These are phyloP conservation scores for Mayetiola destructor DNA, from an alignment of 2,888 invertebrate genomes.

Conservation along the genomic window DNA sequence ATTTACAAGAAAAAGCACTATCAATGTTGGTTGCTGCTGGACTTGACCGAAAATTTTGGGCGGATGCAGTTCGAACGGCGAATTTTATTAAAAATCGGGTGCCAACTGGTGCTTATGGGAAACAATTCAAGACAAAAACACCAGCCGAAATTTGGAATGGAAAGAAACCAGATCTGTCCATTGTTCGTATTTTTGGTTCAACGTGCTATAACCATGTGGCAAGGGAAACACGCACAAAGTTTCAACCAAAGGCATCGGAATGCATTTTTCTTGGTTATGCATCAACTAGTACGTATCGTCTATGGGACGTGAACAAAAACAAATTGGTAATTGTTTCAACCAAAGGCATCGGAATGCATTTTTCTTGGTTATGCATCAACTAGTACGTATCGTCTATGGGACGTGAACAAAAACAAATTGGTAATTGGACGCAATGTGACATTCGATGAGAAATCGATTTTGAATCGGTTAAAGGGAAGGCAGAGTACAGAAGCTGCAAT, in stretches of 20 bases:
- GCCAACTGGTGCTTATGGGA: constrained; percentile 7
- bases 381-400: constrained; percentile 7
- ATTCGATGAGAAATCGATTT: constrained; percentile 5
- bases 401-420: not conserved
- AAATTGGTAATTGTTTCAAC: no score
- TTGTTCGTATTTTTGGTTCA: constrained; percentile 5
- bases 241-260: not conserved
- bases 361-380: constrained; percentile 10
- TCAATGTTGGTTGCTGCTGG: not conserved
- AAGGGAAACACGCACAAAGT: not conserved
- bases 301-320: not conserved
- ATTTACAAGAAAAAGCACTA: constrained; percentile 13
- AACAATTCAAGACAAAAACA: not conserved
- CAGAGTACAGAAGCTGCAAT: no score
- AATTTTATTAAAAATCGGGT: constrained; percentile 8
- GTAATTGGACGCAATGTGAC: constrained; percentile 7
- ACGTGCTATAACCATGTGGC: constrained; percentile 5
- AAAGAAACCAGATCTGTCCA: not conserved
- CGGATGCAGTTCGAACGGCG: not conserved
- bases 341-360: constrained; percentile 3
- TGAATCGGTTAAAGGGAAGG: not conserved
- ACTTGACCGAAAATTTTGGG: constrained; percentile 1
- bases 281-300: not conserved
- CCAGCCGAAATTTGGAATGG: constrained; percentile 14
- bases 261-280: not conserved